Evolutionary conservation across 2,888 invertebrate genomes (phyloP).

Genomic region (Celastrina argiolus): DNA sequence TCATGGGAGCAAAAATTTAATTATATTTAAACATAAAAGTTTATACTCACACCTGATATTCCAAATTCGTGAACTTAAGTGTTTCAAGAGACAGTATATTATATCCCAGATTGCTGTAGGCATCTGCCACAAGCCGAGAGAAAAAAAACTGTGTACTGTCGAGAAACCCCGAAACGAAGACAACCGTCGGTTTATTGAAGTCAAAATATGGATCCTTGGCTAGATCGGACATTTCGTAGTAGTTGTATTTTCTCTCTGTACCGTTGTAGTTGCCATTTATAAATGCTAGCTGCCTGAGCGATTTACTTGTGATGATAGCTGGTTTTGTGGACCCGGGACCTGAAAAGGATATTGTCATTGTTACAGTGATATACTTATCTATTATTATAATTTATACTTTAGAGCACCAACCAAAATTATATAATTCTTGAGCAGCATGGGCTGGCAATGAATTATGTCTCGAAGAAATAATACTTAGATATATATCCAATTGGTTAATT

Average conservation of each 20-base stretch:
- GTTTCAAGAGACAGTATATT: constrained; percentile 32
- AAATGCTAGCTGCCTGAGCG: not conserved
- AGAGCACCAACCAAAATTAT: too few relatives aligned
- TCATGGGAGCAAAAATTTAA: too few relatives aligned
- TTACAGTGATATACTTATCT: not conserved
- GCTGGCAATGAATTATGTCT: too few relatives aligned
- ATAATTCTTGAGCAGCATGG: too few relatives aligned
- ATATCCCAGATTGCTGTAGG: constrained; percentile 48
- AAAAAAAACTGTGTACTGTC: constrained; percentile 47
- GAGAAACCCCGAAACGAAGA: constrained; percentile 55
- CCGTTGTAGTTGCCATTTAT: not conserved
- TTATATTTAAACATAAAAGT: too few relatives aligned
- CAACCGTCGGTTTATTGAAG: constrained; percentile 45
- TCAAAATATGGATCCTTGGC: constrained; percentile 43
- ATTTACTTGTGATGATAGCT: constrained; percentile 3
- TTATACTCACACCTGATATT: constrained; percentile 53
- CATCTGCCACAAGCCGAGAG: constrained; percentile 35
- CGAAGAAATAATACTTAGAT: too few relatives aligned
- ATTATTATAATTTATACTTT: too few relatives aligned
- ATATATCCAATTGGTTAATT: too few relatives aligned
- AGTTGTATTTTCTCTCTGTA: constrained; percentile 41
- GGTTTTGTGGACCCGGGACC: constrained; percentile 9
- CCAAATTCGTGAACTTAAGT: constrained; percentile 39
- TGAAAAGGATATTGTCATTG: not conserved
- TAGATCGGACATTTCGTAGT: constrained; percentile 47